Evolutionary conservation across 2,113 vertebrate genomes (phyloP).

Genomic region (Phrynosoma blainvillii): DNA sequence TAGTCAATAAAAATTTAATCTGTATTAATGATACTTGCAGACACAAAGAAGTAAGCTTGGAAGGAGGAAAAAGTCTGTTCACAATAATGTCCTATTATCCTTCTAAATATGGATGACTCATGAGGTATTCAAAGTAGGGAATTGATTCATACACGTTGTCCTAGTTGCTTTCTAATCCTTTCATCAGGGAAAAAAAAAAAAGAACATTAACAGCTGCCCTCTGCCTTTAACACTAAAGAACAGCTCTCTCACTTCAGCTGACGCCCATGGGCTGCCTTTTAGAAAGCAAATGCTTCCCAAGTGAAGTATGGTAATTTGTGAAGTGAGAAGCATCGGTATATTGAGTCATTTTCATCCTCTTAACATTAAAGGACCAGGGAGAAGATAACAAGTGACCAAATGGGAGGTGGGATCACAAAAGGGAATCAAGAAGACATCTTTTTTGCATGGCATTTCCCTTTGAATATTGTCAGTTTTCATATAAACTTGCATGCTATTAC

Average conservation of each 20-base stretch:
- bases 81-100: conserved; percentile 6
- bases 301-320: conserved; percentile 10
- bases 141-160: background rate
- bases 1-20: background rate
- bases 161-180: background rate
- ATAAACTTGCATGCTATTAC: conserved; percentile 19
- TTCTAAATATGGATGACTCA: conserved; percentile 24
- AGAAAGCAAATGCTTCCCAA: background rate
- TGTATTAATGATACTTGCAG: background rate
- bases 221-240: conserved; percentile 6
- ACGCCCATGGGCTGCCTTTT: background rate
- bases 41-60: background rate
- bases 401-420: conserved; percentile 34
- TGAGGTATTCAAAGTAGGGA: conserved; percentile 10
- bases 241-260: conserved; percentile 3
- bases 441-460: conserved; percentile 25
- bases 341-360: conserved; percentile 25
- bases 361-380: conserved; percentile 38
- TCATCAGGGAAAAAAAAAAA: conserved; percentile 8
- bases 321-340: conserved; percentile 4
- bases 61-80: background rate
- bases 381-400: conserved; percentile 32
- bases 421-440: background rate
- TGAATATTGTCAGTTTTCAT: background rate
- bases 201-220: background rate